phyloP scores from a whole-genome alignment of 2,888 invertebrate genomes.

The Mythimna loreyi region DNA sequence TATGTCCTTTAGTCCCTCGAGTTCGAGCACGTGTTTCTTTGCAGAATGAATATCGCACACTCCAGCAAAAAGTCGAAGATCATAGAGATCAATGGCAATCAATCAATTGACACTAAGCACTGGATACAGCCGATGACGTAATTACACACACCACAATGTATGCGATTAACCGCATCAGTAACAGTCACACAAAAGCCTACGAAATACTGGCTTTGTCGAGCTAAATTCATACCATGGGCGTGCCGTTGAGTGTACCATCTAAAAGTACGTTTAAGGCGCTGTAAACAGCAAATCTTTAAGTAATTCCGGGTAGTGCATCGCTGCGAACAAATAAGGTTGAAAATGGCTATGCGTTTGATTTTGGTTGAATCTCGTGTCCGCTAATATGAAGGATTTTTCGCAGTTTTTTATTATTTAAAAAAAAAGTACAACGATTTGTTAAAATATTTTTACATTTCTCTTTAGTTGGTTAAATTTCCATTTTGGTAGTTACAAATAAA shows the following conservation, averaged over 20 bases:
- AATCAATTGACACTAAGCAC: constrained; percentile 36
- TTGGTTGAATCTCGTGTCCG: too few relatives aligned
- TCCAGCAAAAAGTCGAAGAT: constrained; percentile 17
- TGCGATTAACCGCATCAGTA: too few relatives aligned
- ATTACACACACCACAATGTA: neutral
- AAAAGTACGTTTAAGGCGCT: constrained; percentile 6
- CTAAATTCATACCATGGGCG: neutral
- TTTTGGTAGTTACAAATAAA: too few relatives aligned
- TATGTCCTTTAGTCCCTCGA: neutral
- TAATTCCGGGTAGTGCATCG: too few relatives aligned
- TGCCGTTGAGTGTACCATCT: neutral
- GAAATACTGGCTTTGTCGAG: neutral
- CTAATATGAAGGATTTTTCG: too few relatives aligned
- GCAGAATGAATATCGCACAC: neutral
- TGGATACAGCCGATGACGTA: constrained; percentile 28
- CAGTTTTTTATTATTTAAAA: too few relatives aligned
- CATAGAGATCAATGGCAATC: constrained; percentile 34
- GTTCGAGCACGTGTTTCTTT: neutral
- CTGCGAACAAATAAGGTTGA: too few relatives aligned
- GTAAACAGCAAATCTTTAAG: too few relatives aligned
- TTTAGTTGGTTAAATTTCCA: too few relatives aligned
- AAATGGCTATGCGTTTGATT: too few relatives aligned
- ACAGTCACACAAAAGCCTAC: neutral
- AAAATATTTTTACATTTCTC: too few relatives aligned
- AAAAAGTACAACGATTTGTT: too few relatives aligned